Evolutionary conservation across 2,113 vertebrate species (phyloP).

Genomic region (Aptenodytes forsteri): DNA sequence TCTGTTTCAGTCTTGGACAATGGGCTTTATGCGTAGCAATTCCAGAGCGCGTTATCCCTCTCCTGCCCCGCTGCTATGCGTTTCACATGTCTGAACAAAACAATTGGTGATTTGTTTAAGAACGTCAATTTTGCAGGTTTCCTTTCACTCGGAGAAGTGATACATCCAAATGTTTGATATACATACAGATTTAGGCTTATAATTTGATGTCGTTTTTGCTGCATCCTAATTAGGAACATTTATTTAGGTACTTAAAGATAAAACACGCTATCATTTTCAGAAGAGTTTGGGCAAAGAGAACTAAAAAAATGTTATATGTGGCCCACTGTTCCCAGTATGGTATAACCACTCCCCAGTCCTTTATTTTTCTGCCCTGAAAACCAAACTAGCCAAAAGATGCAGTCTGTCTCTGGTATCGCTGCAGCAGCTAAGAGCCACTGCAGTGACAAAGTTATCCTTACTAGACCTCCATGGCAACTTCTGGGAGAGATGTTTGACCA

Average conservation of each 20-base stretch:
- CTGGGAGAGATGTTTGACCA: not conserved
- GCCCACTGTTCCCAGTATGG: not conserved
- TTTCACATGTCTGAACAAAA: not conserved
- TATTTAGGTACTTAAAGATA: not conserved
- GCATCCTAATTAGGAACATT: not conserved
- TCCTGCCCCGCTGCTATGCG: not conserved
- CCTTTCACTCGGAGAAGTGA: not conserved
- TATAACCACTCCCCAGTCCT: not conserved
- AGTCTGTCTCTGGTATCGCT: too few species aligned
- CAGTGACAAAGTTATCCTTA: fast-evolving
- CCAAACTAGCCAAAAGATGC: fast-evolving
- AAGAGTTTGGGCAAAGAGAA: not conserved
- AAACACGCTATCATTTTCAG: not conserved
- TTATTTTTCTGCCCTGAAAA: not conserved
- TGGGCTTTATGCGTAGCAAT: not conserved
- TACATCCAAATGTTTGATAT: not conserved
- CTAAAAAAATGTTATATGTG: not conserved
- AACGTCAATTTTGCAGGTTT: not conserved
- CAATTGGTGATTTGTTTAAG: not conserved
- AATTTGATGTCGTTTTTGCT: not conserved
- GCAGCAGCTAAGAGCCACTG: not conserved
- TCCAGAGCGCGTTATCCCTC: not conserved
- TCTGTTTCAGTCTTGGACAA: not conserved
- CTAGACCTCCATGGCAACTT: not conserved
- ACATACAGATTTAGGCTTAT: not conserved